Evolutionary conservation across 2,797 vertebrate genomes (phyloP), one percentile per base, ranked within the genome.

Genomic region (Heteromormyrus szaboi): DNA sequence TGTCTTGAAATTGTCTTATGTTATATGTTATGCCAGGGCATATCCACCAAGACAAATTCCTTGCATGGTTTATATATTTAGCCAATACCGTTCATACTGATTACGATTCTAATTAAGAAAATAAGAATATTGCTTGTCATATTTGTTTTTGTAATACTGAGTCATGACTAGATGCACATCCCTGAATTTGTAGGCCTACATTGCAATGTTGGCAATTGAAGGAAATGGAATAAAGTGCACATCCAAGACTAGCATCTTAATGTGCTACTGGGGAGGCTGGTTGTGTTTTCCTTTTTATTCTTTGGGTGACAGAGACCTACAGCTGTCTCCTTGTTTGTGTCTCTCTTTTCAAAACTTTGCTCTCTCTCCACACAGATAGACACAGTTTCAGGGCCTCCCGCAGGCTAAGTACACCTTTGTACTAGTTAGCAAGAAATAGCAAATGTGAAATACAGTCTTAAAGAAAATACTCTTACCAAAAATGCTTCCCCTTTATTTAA

Each of bases 141-240:
- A 87, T 76, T 86, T 68, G 59, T 86, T 89, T 72, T 44, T 56
- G 85, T 89, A 89, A 87, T 37, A 46, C 50, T 87, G 44, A 83
- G 72, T 81, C 65, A 79, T 50, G 22, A 89, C 86, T 14, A 59
- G 41, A 83, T 62, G 87, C 79, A 88, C 86, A 87, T 83, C 44
- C 48, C 76, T 25, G 25, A 53, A 44, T 72, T 86, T 86, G 76
- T 76, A 68, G 33, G 9, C 17, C 54, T 79, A 59, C 62, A 14
- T 7, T 56, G 11, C 46, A n/a, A 89, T 86, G 33, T 54, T 46
- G 83, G 50, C 17, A 54, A 86, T 76, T 86, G 62, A 59, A 9
- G 25, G 17, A 88, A 41, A 62, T n/a, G 22, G 19, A 44, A 44
- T 59, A 88, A 59, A 65, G 25, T 68, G 54, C 19, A 65, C 59